Percentiles rank a stretch among this genome's conserved stretches.
These are phyloP conservation scores for Diaphora mendica DNA, from an alignment of 2,888 invertebrate species.

Conservation along the genomic window DNA sequence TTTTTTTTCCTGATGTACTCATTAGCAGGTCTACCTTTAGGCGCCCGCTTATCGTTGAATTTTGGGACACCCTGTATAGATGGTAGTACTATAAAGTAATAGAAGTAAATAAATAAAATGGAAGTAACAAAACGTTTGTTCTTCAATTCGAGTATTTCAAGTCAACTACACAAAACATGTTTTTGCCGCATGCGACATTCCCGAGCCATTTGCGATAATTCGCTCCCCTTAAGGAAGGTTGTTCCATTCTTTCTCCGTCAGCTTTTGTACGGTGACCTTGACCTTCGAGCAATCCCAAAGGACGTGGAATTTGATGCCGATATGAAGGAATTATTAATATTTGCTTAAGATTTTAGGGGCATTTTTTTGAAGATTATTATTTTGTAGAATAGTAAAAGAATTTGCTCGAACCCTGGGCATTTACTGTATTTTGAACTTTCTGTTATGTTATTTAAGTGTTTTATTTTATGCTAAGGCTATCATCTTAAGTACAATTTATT, in stretches of 20 bases:
- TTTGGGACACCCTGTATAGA: no score
- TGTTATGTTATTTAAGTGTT: background rate
- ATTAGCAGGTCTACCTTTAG: no score
- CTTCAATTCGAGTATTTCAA: background rate
- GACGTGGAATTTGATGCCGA: conserved; percentile 8
- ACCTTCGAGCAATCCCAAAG: conserved; percentile 30
- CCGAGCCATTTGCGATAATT: conserved; percentile 42
- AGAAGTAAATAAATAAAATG: background rate
- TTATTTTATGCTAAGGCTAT: background rate
- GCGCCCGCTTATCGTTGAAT: no score
- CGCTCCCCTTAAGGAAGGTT: conserved; percentile 41
- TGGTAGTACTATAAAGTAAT: no score
- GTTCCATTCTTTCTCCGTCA: conserved; percentile 39
- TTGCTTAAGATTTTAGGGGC: background rate
- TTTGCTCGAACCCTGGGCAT: background rate
- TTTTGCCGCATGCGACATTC: conserved; percentile 46
- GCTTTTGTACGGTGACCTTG: conserved; percentile 35
- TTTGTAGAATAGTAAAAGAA: background rate
- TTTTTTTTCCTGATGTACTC: no score
- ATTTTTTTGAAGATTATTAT: background rate
- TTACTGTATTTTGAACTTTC: background rate
- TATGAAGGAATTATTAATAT: conserved; percentile 1
- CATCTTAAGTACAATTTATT: no score
- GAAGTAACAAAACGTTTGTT: background rate
- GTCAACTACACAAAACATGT: conserved; percentile 29